Conservation (phyloP, 2,797 vertebrate species). For the Sebastes itinus region DNA sequence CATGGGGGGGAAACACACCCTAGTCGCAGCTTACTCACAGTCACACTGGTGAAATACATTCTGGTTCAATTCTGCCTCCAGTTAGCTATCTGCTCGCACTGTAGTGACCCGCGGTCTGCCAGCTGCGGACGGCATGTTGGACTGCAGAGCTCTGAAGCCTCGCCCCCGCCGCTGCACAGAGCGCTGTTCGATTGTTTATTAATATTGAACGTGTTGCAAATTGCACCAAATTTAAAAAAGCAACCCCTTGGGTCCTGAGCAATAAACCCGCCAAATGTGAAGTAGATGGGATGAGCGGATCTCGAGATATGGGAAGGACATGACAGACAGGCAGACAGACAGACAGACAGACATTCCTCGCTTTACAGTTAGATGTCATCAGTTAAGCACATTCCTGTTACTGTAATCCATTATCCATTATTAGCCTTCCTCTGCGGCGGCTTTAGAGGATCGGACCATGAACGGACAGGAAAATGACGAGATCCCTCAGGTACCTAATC, state of each 20-base stretch:
- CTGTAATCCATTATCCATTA: not conserved
- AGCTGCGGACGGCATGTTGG: too few relatives aligned
- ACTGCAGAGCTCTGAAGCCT: too few relatives aligned
- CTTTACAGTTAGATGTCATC: not conserved
- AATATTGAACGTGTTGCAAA: too few relatives aligned
- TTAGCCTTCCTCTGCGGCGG: not conserved
- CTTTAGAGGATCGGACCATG: not conserved
- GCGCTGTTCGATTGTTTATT: too few relatives aligned
- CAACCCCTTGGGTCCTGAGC: not conserved
- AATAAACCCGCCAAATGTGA: not conserved
- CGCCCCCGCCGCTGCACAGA: too few relatives aligned
- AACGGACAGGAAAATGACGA: not conserved
- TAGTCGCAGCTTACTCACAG: not conserved
- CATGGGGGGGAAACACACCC: too few relatives aligned
- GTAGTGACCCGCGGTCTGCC: too few relatives aligned
- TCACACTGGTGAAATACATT: not conserved
- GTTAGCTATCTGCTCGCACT: too few relatives aligned
- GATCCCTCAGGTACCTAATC: conserved; percentile 25
- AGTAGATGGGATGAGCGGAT: not conserved
- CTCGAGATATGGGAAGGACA: not conserved
- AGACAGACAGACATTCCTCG: not conserved
- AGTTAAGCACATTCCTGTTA: not conserved
- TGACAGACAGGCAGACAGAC: not conserved
- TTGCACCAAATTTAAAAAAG: too few relatives aligned
- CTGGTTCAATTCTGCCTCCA: not conserved